Conservation (phyloP, 2,797 vertebrate genomes). For the Helarctos malayanus region DNA sequence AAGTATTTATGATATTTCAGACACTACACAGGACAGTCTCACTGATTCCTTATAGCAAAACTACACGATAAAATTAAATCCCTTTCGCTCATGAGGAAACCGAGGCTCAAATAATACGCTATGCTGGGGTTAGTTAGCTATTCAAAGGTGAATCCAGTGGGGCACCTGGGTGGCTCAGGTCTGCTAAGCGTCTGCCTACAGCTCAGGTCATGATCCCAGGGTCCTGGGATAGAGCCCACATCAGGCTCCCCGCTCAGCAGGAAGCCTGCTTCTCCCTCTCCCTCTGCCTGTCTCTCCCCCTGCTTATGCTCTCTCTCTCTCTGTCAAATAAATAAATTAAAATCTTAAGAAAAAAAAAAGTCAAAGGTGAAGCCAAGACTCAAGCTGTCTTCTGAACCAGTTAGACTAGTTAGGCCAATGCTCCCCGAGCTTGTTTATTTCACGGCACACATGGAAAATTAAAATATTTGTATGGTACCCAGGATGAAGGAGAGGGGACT, state of each 20-base stretch:
- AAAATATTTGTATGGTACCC: background rate
- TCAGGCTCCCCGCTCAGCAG: no score
- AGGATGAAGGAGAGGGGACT: background rate
- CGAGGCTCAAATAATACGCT: background rate
- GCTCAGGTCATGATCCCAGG: no score
- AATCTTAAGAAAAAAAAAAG: no score
- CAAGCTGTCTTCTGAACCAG: background rate
- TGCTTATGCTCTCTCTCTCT: no score
- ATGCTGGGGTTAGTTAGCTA: background rate
- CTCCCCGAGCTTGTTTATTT: background rate
- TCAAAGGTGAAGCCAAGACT: background rate
- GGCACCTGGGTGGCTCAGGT: background rate
- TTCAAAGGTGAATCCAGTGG: background rate
- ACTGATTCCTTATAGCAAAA: constrained; percentile 31
- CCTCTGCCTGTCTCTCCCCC: no score
- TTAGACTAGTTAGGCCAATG: background rate
- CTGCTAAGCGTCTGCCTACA: background rate
- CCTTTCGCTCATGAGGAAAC: constrained; percentile 39
- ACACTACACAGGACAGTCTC: background rate
- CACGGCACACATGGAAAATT: background rate
- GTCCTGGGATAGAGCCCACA: no score
- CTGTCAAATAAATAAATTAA: no score
- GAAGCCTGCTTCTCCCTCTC: no score
- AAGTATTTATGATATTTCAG: constrained; percentile 45
- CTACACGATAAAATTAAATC: background rate